Conservation (phyloP, 2,797 vertebrate genomes). For the Takifugu ocellatus region DNA sequence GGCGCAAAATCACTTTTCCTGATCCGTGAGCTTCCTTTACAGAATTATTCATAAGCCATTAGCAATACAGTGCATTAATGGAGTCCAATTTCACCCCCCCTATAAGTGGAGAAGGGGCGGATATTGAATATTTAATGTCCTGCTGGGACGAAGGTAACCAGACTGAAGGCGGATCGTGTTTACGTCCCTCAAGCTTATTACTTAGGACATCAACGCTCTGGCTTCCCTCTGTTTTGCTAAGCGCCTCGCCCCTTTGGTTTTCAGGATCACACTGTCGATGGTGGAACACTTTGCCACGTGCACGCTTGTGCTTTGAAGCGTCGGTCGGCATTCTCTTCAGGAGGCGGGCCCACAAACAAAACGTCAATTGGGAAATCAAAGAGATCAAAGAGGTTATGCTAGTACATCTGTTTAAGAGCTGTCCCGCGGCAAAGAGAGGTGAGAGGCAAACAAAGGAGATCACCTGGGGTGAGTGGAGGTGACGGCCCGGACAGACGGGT, state of each 20-base stretch:
- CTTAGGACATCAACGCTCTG: slow-evolving; percentile 51
- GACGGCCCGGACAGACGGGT: slow-evolving; percentile 32
- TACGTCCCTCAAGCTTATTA: slow-evolving; percentile 48
- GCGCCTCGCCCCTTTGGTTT: slow-evolving; percentile 31
- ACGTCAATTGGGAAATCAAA: slow-evolving; percentile 38
- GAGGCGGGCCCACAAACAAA: slow-evolving; percentile 49
- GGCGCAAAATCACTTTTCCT: slow-evolving; percentile 23
- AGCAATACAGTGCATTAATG: slow-evolving; percentile 20
- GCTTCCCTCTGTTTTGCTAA: slow-evolving; percentile 42
- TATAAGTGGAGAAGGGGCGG: slow-evolving; percentile 22
- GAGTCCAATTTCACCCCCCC: slow-evolving; percentile 37
- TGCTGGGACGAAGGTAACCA: slow-evolving; percentile 43
- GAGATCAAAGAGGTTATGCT: slow-evolving; percentile 61
- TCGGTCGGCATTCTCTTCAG: slow-evolving; percentile 31
- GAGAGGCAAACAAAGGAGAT: slow-evolving; percentile 55
- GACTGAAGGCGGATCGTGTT: slow-evolving; percentile 39
- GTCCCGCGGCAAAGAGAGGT: slow-evolving; percentile 55
- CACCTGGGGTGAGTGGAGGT: slow-evolving; percentile 38
- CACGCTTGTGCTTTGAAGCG: slow-evolving; percentile 30
- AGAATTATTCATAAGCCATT: slow-evolving; percentile 32
- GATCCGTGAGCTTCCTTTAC: slow-evolving; percentile 23
- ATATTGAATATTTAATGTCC: slow-evolving; percentile 50
- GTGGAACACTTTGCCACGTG: slow-evolving; percentile 50
- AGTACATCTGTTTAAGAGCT: slow-evolving; percentile 53
- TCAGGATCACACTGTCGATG: slow-evolving; percentile 30